Percentiles rank a stretch among this genome's conserved stretches.
Evolutionary conservation across 1,140 invertebrate species (phyloP).

Genomic region (Lanistes nyassanus): DNA sequence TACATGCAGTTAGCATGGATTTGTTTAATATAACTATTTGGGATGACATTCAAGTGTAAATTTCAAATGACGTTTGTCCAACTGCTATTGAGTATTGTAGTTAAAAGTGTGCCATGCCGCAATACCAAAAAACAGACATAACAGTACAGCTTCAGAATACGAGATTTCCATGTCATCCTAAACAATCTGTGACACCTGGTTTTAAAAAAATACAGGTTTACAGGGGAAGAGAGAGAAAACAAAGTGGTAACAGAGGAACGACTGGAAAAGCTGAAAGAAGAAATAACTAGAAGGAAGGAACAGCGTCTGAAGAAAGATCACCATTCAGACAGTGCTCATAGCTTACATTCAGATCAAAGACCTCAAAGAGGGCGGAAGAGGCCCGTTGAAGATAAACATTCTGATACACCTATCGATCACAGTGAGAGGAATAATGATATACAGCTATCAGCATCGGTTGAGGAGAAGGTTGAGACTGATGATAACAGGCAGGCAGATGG

Average conservation of each 20-base stretch:
- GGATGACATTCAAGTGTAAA: neutral
- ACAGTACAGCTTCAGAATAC: neutral
- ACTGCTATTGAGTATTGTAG: neutral
- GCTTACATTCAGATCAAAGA: neutral
- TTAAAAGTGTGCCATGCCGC: neutral
- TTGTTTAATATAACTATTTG: neutral
- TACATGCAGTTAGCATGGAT: neutral
- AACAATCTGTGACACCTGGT: neutral
- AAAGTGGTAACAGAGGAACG: neutral
- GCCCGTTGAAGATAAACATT: neutral
- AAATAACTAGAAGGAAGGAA: conserved; percentile 15
- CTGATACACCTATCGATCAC: neutral
- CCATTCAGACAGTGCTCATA: neutral
- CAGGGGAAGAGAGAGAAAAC: neutral
- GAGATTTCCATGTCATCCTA: neutral
- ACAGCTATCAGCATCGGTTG: conserved; percentile 9
- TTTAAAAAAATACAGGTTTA: neutral
- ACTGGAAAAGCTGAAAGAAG: conserved; percentile 15
- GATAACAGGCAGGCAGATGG: conserved; percentile 8
- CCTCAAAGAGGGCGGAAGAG: neutral
- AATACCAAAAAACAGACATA: neutral
- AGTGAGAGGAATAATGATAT: conserved; percentile 14
- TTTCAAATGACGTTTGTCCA: neutral
- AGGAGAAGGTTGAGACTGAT: conserved; percentile 20
- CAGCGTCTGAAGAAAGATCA: neutral